A percentile compares a stretch with the other conserved stretches of the same genome.
Evolutionary conservation across 2,797 vertebrate genomes (phyloP).

Genomic region (Pagetopsis macropterus): DNA sequence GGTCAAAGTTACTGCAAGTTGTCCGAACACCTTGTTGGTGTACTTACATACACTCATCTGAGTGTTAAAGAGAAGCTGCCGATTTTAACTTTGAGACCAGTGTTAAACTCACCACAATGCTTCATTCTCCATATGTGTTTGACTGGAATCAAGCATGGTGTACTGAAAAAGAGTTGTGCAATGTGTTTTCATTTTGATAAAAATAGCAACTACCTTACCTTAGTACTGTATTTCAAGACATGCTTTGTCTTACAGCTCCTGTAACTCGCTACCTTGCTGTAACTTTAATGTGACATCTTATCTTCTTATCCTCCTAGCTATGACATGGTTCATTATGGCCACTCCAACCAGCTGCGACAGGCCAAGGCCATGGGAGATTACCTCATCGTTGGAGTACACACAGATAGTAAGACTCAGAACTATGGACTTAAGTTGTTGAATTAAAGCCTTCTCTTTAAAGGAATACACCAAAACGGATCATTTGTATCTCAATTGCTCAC

Average conservation of each 20-base stretch:
- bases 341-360: constrained; percentile 96
- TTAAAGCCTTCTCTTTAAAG: background rate
- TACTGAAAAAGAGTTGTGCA: background rate
- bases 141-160: background rate
- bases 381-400: constrained; percentile 96
- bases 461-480: too few species aligned
- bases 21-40: background rate
- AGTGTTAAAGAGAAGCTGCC: background rate
- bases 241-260: background rate
- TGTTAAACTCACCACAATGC: background rate
- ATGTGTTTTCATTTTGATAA: background rate
- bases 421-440: background rate
- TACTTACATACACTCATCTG: background rate
- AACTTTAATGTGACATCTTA: constrained; percentile 4
- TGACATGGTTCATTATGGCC: constrained; percentile 97
- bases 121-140: background rate
- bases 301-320: constrained; percentile 83
- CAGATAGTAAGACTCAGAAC: constrained; percentile 85
- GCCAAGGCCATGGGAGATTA: constrained; percentile 95
- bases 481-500: too few species aligned
- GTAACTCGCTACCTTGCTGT: background rate
- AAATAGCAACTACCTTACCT: background rate
- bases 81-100: background rate
- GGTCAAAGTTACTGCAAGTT: background rate
- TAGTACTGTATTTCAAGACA: background rate